These are phyloP conservation scores for Willisornis vidua DNA, from an alignment of 2,113 vertebrate genomes.

Conservation along the genomic window DNA sequence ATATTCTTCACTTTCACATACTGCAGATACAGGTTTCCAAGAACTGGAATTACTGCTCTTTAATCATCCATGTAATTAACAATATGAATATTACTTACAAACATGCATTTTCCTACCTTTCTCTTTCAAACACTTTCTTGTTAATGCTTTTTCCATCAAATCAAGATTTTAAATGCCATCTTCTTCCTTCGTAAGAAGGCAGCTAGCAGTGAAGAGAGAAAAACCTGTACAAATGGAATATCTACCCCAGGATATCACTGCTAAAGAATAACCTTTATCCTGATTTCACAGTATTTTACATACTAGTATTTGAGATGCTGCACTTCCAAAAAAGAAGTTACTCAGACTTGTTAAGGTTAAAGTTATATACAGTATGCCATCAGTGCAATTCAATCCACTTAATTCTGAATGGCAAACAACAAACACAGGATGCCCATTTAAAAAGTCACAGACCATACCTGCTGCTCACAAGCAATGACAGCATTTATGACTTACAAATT, in stretches of 20 bases:
- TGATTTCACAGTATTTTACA: background rate
- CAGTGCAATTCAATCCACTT: background rate
- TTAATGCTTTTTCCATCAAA: background rate
- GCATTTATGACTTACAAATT: background rate
- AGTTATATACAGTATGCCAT: background rate
- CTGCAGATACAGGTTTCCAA: background rate
- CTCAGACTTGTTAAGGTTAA: background rate
- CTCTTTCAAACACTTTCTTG: background rate
- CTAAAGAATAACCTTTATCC: background rate
- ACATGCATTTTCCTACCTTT: background rate
- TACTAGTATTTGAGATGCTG: background rate
- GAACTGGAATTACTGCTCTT: background rate
- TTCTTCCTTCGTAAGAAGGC: background rate
- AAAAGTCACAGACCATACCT: background rate
- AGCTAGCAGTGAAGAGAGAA: background rate
- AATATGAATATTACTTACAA: background rate
- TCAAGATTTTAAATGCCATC: background rate
- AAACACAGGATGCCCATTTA: background rate
- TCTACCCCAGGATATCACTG: background rate
- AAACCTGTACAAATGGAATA: background rate
- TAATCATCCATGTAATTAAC: background rate
- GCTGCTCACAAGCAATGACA: background rate
- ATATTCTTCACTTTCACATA: background rate
- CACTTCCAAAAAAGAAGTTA: background rate
- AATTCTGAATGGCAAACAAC: background rate